Evolutionary conservation across 2,113 vertebrate species (phyloP).

Genomic region (Lepus europaeus): DNA sequence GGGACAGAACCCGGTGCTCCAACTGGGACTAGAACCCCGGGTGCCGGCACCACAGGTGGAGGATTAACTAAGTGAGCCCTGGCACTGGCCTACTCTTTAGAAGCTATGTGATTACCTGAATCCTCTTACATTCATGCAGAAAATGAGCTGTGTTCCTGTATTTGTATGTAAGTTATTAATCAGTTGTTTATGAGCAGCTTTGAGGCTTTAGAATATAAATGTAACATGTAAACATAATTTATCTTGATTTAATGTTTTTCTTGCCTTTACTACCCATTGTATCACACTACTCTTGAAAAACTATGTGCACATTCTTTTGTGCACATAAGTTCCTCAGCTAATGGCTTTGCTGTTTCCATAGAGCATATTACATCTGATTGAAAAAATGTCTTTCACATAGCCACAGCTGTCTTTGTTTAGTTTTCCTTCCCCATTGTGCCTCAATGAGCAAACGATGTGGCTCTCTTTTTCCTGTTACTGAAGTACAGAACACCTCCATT

Average conservation of each 20-base stretch:
- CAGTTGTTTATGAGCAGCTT: background rate
- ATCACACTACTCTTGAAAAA: background rate
- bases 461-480: background rate
- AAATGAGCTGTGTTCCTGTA: background rate
- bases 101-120: background rate
- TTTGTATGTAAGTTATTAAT: background rate
- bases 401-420: slow-evolving; percentile 4
- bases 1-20: no score
- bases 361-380: background rate
- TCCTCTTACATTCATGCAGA: background rate
- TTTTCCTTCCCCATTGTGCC: background rate
- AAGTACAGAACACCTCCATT: background rate
- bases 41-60: no score
- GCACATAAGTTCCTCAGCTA: background rate
- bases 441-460: slow-evolving; percentile 27
- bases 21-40: no score
- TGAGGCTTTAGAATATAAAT: background rate
- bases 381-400: slow-evolving; percentile 9
- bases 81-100: background rate
- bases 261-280: slow-evolving; percentile 3
- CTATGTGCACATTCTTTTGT: background rate
- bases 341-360: slow-evolving; percentile 60
- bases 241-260: background rate
- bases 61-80: no score
- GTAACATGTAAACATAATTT: background rate